Base-by-base conservation (phyloP, 2,888 invertebrate genomes). In the Eupithecia subfuscata region DNA sequence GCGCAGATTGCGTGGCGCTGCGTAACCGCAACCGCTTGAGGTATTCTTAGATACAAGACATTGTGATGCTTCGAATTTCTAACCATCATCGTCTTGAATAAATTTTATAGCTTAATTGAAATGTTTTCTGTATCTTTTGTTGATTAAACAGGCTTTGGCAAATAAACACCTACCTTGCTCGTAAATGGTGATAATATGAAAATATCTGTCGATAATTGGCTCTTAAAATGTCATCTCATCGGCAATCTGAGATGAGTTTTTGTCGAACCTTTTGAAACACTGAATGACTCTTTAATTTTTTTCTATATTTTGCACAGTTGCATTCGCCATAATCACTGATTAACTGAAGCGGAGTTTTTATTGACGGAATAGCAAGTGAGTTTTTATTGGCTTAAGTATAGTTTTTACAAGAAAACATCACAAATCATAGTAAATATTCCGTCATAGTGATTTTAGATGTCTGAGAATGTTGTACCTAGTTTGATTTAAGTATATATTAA, bases 1-100 rank as follows among this genome's bases (percentile, higher is more conserved):
- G 90, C 68, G 70, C 71, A 60, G 60, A 69, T 75, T 76, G 74
- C 72, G 89, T 89, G 87, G 75, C 63, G 74, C 73, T 80, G 78
- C 52, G 79, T 80, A 80, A 81, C 78, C 77, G 74, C 72, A 75
- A 73, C 60, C 72, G 65, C 65, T 71, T 34, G 37, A 64, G 74
- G 70, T 74, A 74, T 78, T 69, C 65, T 25, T 52, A 22, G 37
- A 74, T 25, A 65, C 48, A 45, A 60, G 14, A 60, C 25, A 60
- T 14, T 60, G 52, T 60, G 68, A 71, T 5, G 40, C 25, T 25
- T 25, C 12, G 25, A 60, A 14, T 60, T 25, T 60, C 60, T 60
- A 14, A 12, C 22, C 60, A 14, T 60, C 60, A 14, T 60, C 25
- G 25, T 60, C 22, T 25, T 12, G 4, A 56, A 60, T 9, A 60